Percentiles rank a stretch among this genome's conserved stretches.
phyloP scores from a whole-genome alignment of 1,140 invertebrate species.

The Gyrodactylus salaris region DNA sequence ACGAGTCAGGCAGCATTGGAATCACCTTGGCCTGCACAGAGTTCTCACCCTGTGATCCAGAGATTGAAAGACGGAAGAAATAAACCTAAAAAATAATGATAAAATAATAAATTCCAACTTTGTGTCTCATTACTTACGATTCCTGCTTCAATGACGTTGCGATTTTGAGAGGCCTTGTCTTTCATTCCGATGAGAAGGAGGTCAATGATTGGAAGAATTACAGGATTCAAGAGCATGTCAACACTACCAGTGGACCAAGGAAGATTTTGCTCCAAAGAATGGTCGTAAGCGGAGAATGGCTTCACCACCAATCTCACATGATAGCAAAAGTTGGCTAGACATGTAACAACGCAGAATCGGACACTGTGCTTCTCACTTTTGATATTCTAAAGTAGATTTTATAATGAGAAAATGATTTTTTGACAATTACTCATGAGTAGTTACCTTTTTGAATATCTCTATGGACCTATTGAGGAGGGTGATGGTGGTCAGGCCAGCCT shows the following conservation, averaged over 20 bases:
- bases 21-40: neutral
- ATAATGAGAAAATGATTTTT: no score
- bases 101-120: neutral
- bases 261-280: neutral
- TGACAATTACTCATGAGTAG: no score
- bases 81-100: neutral
- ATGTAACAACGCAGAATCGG: neutral
- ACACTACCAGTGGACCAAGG: neutral
- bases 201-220: neutral
- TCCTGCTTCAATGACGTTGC: neutral
- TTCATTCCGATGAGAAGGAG: neutral
- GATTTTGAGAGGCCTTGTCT: neutral
- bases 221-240: neutral
- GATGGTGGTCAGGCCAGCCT: no score
- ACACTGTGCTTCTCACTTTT: neutral
- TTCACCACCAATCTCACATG: neutral
- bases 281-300: neutral
- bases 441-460: no score
- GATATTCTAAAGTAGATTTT: neutral
- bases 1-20: neutral
- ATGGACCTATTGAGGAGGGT: no score
- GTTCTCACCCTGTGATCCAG: neutral
- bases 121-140: neutral
- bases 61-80: neutral
- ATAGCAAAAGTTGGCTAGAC: neutral